phyloP scores from a whole-genome alignment of 2,797 vertebrate genomes.

The Catostomus latipinnis region DNA sequence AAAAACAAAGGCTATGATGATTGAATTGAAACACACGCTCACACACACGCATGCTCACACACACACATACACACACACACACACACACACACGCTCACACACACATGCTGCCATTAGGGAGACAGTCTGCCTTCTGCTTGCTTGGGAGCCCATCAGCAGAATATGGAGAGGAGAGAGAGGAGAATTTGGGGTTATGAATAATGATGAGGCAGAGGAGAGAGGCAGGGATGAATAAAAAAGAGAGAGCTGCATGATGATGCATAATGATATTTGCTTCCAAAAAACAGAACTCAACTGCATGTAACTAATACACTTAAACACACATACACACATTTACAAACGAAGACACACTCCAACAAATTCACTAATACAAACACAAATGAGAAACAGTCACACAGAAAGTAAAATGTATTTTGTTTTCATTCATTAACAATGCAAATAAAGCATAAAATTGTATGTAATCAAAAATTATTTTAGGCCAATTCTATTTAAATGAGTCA shows the following conservation, averaged over 20 bases:
- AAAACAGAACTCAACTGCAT: not conserved
- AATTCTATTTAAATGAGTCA: too few species aligned
- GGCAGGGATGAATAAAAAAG: constrained; percentile 21
- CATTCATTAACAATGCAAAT: not conserved
- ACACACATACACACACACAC: constrained; percentile 4
- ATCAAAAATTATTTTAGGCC: not conserved
- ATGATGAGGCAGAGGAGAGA: constrained; percentile 3
- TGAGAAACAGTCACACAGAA: not conserved
- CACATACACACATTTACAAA: not conserved
- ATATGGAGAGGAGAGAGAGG: constrained; percentile 27
- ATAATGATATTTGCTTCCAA: not conserved
- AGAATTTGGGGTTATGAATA: constrained; percentile 11
- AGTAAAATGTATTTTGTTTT: not conserved
- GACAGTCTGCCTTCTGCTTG: constrained; percentile 3
- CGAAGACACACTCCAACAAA: constrained; percentile 7
- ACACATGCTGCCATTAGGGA: constrained; percentile 27
- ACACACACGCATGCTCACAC: not conserved
- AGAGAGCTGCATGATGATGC: not conserved
- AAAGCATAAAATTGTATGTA: not conserved
- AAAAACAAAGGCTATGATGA: not conserved
- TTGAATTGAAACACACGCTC: not conserved
- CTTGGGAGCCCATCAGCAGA: constrained; percentile 34
- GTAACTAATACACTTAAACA: not conserved
- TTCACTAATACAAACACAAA: constrained; percentile 9
- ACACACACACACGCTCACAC: not conserved